These are phyloP conservation scores for Bujurquina vittata DNA, from an alignment of 2,113 vertebrate species.

Conservation along the genomic window DNA sequence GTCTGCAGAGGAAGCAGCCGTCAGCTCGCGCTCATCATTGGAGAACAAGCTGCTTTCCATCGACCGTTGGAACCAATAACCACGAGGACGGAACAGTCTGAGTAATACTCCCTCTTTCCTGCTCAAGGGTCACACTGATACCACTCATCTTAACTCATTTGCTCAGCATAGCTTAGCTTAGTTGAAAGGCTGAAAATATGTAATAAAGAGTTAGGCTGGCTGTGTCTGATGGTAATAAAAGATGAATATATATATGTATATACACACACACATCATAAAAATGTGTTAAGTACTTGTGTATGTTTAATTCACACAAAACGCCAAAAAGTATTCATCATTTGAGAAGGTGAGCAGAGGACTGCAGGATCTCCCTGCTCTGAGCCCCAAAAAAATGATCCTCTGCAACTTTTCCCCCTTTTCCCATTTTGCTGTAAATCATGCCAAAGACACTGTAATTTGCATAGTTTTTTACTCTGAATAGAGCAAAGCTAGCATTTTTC, in stretches of 20 bases:
- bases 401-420: background rate
- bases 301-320: background rate
- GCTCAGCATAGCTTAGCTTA: background rate
- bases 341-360: too few relatives aligned
- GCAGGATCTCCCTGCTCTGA: too few relatives aligned
- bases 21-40: background rate
- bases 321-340: too few relatives aligned
- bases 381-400: background rate
- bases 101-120: background rate
- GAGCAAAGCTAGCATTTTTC: too few relatives aligned
- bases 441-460: background rate
- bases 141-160: background rate
- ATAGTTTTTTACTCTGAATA: too few relatives aligned
- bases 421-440: too few relatives aligned
- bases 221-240: background rate
- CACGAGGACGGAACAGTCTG: background rate
- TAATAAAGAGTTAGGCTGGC: background rate
- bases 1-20: conserved; percentile 50
- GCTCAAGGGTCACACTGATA: too few relatives aligned
- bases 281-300: background rate
- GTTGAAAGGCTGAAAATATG: background rate
- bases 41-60: background rate
- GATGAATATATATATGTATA: background rate
- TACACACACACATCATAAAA: background rate
- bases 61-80: background rate